A percentile compares a stretch with the other conserved stretches of the same genome.
Evolutionary conservation across 2,113 vertebrate species (phyloP).

Genomic region (Malaclemys terrapin): DNA sequence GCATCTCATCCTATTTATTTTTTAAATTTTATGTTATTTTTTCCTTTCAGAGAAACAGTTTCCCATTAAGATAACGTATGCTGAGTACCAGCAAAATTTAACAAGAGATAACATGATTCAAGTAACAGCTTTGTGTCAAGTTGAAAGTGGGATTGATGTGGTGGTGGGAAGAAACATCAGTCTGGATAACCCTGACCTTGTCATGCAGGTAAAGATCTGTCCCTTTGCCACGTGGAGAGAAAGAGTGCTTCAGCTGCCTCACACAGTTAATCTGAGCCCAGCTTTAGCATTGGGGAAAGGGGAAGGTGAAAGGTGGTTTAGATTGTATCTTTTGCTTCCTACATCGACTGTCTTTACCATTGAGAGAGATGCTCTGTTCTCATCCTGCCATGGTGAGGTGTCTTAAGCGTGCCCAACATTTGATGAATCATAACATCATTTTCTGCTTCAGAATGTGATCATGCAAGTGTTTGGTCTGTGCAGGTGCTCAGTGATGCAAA

Average conservation of each 20-base stretch:
- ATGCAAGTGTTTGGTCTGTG: neutral
- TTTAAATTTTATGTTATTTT: neutral
- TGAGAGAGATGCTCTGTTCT: neutral
- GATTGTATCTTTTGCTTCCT: neutral
- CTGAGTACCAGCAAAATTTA: slow-evolving; percentile 76
- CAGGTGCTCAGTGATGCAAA: slow-evolving; percentile 73
- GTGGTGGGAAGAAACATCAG: slow-evolving; percentile 74
- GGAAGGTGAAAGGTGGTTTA: neutral
- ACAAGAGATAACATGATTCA: slow-evolving; percentile 82
- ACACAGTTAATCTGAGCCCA: neutral
- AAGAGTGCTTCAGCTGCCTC: neutral
- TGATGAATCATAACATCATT: neutral
- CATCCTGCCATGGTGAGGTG: neutral
- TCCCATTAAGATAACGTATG: slow-evolving; percentile 75
- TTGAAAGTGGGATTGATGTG: slow-evolving; percentile 61
- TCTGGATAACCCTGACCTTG: slow-evolving; percentile 77
- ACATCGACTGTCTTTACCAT: neutral
- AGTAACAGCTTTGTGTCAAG: slow-evolving; percentile 77
- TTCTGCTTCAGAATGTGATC: neutral
- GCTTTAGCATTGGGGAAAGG: neutral
- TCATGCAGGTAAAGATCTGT: slow-evolving; percentile 75
- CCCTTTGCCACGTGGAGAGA: neutral
- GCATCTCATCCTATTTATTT: neutral
- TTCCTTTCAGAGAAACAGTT: slow-evolving; percentile 72
- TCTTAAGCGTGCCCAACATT: neutral